Percentiles rank a stretch among this genome's conserved stretches.
phyloP scores from a whole-genome alignment of 1,140 invertebrate species.

The Amyelois transitella region DNA sequence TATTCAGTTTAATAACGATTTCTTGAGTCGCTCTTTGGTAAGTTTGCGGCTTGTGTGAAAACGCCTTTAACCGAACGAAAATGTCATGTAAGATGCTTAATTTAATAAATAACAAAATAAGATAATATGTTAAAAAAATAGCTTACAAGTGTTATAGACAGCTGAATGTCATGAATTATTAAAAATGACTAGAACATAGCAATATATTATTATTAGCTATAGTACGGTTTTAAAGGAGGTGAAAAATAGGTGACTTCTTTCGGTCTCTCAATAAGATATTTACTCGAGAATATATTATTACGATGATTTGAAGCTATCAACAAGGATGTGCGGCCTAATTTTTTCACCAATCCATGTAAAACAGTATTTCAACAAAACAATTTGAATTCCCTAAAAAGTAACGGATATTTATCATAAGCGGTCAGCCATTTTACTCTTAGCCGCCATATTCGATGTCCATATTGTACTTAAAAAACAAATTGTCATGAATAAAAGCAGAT shows the following conservation, averaged over 20 bases:
- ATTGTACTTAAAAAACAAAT: too few relatives aligned
- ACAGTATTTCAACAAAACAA: too few relatives aligned
- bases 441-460: too few relatives aligned
- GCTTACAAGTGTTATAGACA: background rate
- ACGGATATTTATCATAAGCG: too few relatives aligned
- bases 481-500: background rate
- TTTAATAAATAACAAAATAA: background rate
- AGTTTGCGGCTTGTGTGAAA: background rate
- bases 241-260: background rate
- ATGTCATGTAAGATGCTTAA: too few relatives aligned
- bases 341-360: too few relatives aligned
- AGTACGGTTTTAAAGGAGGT: background rate
- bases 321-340: too few relatives aligned
- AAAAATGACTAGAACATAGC: slow-evolving; percentile 43
- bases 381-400: too few relatives aligned
- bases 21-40: background rate
- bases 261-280: background rate
- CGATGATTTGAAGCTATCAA: too few relatives aligned
- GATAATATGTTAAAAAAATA: background rate
- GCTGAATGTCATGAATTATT: slow-evolving; percentile 15
- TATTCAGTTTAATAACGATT: too few relatives aligned
- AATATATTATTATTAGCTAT: background rate
- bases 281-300: too few relatives aligned
- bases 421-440: too few relatives aligned
- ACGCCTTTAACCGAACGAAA: background rate